Evolutionary conservation across 2,797 vertebrate genomes (phyloP), one percentile per base, ranked within the genome.

Genomic region (Setipinna tenuifilis): DNA sequence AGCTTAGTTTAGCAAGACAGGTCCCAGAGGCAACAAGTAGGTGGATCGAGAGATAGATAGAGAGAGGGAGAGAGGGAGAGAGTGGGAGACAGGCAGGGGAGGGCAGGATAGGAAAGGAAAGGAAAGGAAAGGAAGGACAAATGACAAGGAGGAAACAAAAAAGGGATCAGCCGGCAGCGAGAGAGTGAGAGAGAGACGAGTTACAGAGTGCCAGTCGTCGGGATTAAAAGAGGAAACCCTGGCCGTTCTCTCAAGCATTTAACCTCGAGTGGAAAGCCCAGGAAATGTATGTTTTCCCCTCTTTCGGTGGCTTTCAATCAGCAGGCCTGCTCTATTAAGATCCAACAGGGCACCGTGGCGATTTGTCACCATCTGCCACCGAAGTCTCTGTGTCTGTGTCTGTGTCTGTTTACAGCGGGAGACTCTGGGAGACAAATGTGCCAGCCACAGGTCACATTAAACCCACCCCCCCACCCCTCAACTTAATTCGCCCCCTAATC

Each of bases 281-380:
- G 92, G 93, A 95, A 94, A 95, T 95, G 95, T 94, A 93, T 95
- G 96, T 95, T 94, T 88, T 54, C 50, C 46, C 78, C 82, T 88
- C 84, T 83, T 58, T 81, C 50, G 31, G 50, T 88, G 87, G 86
- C 81, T 86, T 88, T 85, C 83, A 96, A 96, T 96, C 95, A 96
- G 95, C 85, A 93, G 91, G 91, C 94, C 50, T 7, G 46, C 91
- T 90, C 95, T 94, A 95, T 95, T 95, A 89, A 94, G 95, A 96
- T 95, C 91, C 93, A 93, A 94, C 94, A 93, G 91, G 93, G 94
- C 95, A 95, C 94, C 91, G 92, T 92, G 91, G 94, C 94, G 94
- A 96, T 97, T 95, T 94, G 96, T 95, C 95, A 96, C 93, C 57
- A 92, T 91, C 95, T 96, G 96, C 94, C 95, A 94, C 83, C 91